Base-by-base conservation (phyloP, 2,888 invertebrate species). In the Rambutsinella grinnellia region DNA sequence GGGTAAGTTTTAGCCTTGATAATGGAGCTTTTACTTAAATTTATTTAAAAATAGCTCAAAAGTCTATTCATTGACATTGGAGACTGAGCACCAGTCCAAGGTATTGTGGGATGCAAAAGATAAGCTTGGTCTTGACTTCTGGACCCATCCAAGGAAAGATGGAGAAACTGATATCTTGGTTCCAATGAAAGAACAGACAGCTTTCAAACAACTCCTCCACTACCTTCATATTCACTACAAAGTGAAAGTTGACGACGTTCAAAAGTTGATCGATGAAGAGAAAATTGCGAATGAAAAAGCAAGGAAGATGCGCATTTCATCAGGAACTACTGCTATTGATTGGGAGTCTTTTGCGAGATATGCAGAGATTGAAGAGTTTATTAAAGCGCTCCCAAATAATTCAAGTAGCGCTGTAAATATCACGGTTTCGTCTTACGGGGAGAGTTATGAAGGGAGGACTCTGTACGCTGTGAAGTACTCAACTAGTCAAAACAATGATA, bases 161-260 rank as follows among this genome's bases (percentile, higher is more conserved):
- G 87, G 85, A 84, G 88, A 91, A 8, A 90, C 91, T 0, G 94
- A 94, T 58, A 66, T 82, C 15, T 72, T 80, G 80, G 78, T 65
- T 36, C 23, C 60, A 2, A 74, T 79, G 58, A 67, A 53, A 46
- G 70, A 69, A 36, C n/a, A 68, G 8, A 2, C 28, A 2, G 15
- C 19, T 2, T 58, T 80, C 23, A 21, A 56, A 5, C 5, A 23
- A 0, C 17, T 77, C 0, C 61, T 77, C 21, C 27, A 69, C 13
- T 36, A 62, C 24, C 13, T 58, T 23, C 66, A 69, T 36, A 76
- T 80, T 21, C 53, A 46, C 13, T 62, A 72, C 53, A 53, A 61
- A 21, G 60, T 75, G 44, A 80, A 79, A 61, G 58, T 76, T 46
- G 51, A 63, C 8, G 67, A 80, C 28, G 68, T 80, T 23, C 53